These are phyloP conservation scores for Volucella bombylans DNA, from an alignment of 2,888 invertebrate species.

Conservation along the genomic window DNA sequence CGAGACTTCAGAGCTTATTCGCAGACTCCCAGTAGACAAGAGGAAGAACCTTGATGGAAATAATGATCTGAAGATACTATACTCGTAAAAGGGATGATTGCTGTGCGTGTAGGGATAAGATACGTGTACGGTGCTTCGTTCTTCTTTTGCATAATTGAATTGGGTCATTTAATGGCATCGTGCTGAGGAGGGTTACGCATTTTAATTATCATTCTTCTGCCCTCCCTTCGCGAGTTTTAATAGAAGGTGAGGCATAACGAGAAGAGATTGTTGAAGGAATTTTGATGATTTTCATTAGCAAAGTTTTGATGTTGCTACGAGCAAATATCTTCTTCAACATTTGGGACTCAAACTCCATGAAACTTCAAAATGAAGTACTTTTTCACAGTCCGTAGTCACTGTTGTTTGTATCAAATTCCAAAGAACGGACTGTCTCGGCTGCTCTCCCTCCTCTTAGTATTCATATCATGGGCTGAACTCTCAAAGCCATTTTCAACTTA, in stretches of 20 bases:
- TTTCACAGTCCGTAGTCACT: too few species aligned
- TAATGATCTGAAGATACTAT: not conserved
- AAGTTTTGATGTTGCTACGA: not conserved
- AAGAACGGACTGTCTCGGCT: too few species aligned
- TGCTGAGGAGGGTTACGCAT: not conserved
- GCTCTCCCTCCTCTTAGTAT: too few species aligned
- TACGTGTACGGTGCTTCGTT: not conserved
- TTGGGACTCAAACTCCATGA: too few species aligned
- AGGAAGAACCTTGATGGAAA: not conserved
- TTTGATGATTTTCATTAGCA: not conserved
- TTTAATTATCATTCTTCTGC: not conserved
- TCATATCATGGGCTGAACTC: too few species aligned
- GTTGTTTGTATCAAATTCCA: too few species aligned
- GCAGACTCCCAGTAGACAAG: slow-evolving; percentile 14
- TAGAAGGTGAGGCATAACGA: not conserved
- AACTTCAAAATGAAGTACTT: too few species aligned
- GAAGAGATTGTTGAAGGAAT: not conserved
- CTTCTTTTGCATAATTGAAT: slow-evolving; percentile 4
- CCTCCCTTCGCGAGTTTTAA: too few species aligned
- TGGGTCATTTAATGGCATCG: slow-evolving; percentile 12
- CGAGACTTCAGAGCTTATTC: not conserved
- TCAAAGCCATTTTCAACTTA: too few species aligned
- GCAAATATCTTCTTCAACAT: too few species aligned
- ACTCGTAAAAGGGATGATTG: not conserved
- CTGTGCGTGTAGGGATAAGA: not conserved